phyloP scores from a whole-genome alignment of 1,140 invertebrate species.

The Euura saliciscinereae region DNA sequence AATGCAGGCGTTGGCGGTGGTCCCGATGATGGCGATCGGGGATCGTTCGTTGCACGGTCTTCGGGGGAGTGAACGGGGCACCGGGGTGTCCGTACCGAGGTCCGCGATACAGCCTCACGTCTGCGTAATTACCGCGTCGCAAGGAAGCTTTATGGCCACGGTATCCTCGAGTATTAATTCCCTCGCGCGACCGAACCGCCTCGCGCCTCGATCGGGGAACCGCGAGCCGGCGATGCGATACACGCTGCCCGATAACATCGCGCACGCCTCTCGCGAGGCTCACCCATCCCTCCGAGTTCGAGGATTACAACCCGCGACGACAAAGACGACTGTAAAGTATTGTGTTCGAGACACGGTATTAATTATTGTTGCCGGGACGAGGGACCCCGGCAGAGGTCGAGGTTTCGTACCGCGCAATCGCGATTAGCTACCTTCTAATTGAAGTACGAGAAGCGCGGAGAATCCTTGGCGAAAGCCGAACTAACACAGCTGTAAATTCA shows the following conservation, averaged over 20 bases:
- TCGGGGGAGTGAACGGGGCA: neutral
- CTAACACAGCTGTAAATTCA: no score
- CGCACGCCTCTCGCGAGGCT: neutral
- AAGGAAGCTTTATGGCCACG: conserved; percentile 51
- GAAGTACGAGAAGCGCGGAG: no score
- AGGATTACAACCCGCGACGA: neutral
- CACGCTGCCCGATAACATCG: neutral
- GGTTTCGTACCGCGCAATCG: no score
- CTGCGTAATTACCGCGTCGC: conserved; percentile 54
- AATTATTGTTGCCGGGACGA: neutral
- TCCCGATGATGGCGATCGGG: conserved; percentile 10
- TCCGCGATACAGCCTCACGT: conserved; percentile 2
- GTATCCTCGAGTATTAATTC: conserved; percentile 53
- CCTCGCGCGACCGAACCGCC: conserved; percentile 34
- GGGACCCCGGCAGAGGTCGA: no score
- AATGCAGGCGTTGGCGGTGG: conserved; percentile 10
- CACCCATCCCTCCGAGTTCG: neutral
- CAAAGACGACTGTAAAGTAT: neutral
- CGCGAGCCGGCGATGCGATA: neutral
- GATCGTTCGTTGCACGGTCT: neutral
- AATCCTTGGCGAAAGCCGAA: no score
- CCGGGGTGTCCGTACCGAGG: neutral
- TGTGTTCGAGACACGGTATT: neutral
- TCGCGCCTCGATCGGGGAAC: conserved; percentile 15
- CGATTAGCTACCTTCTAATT: no score